A percentile compares a stretch with the other conserved stretches of the same genome.
These are phyloP conservation scores for Ectemnius cavifrons DNA, from an alignment of 2,888 invertebrate species.

Conservation along the genomic window DNA sequence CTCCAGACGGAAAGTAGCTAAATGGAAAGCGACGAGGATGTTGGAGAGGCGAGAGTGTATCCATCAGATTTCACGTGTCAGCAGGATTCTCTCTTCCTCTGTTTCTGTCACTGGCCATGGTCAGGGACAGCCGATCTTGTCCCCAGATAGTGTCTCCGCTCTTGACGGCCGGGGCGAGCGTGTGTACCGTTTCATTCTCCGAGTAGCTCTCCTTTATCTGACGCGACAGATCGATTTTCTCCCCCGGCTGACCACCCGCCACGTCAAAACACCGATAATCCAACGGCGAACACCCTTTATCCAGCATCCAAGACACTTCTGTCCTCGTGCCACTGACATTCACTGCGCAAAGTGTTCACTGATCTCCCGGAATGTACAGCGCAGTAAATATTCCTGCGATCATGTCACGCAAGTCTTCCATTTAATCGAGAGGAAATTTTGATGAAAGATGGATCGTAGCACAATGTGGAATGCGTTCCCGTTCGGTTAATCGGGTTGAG, in stretches of 20 bases:
- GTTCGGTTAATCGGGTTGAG: background rate
- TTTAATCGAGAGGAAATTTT: too few relatives aligned
- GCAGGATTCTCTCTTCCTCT: conserved; percentile 27
- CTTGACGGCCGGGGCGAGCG: conserved; percentile 30
- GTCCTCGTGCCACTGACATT: conserved; percentile 4
- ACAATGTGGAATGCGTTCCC: too few relatives aligned
- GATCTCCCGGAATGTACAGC: background rate
- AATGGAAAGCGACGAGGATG: conserved; percentile 52
- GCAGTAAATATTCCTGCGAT: background rate
- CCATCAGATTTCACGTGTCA: conserved; percentile 60
- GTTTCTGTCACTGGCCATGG: conserved; percentile 14
- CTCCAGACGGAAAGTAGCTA: conserved; percentile 39
- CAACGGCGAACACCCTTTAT: conserved; percentile 18
- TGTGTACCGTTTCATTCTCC: conserved; percentile 52
- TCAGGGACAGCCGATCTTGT: conserved; percentile 57
- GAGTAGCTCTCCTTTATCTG: conserved; percentile 53
- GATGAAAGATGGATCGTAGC: too few relatives aligned
- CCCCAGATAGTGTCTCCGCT: conserved; percentile 58
- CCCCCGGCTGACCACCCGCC: conserved; percentile 43
- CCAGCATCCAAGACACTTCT: conserved; percentile 21
- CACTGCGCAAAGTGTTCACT: background rate
- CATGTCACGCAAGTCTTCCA: background rate
- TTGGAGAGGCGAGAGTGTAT: conserved; percentile 33
- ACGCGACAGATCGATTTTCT: conserved; percentile 61
- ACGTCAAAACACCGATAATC: conserved; percentile 56